Evolutionary conservation across 2,888 invertebrate species (phyloP), one percentile per base, ranked within the genome.

Genomic region (Oscheius sp.): DNA sequence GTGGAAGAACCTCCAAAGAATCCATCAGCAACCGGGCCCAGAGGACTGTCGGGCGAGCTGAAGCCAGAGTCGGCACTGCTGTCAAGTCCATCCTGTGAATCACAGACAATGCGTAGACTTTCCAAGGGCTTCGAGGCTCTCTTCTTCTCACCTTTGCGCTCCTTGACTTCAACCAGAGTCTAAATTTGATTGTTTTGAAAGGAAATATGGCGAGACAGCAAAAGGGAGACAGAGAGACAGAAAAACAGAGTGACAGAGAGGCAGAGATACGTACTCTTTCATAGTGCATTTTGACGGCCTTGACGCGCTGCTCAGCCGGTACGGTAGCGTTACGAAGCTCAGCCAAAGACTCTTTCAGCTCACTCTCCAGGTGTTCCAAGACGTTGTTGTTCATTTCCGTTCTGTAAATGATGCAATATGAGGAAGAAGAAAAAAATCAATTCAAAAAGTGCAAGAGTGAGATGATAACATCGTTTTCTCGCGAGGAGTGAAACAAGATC

Each of bases 61-160:
- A 63, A 63, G 63, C 63, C 63, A 48, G 63, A 63, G 21, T 63
- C 63, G n/a, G 63, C 63, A 63, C 63, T 63, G 29, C 63, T 63
- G 29, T 63, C 63, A 50, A 13, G 47, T 50, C 50, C 63, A 21
- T 47, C 63, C 21, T 63, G 63, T 47, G 63, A 63, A 63, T 48
- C 63, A 48, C 63, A 63, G 63, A 48, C 63, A 48, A 63, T 63
- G 48, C 48, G 50, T 5, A 63, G 50, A 63, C 48, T 63, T 47
- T 63, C 63, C 63, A 63, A n/a, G 10, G 47, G 63, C 42, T 47
- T 37, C 5, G 47, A 21, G n/a, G 4, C n/a, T 21, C n/a, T 47
- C 11, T 58, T 58, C 32, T 58, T 58, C 29, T 58, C 58, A 10
- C 32, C 32, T 11, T 63, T 63, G 9, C 60, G 33, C 35, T 29